Evolutionary conservation across 2,888 invertebrate species (phyloP).

Genomic region (Sussaba pulchella): DNA sequence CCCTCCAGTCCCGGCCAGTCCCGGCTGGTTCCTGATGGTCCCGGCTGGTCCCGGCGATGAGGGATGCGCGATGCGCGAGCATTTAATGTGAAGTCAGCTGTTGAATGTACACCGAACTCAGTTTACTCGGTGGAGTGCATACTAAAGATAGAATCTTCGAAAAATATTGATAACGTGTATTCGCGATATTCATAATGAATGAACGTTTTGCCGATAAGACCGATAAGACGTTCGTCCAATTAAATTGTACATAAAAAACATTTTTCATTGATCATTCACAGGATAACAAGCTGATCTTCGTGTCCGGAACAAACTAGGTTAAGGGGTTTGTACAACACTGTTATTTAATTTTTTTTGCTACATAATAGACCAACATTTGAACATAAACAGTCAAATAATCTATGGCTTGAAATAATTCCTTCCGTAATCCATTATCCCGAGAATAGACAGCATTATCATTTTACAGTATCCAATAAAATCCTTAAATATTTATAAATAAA

Average conservation of each 20-base stretch:
- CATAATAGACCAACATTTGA: neutral
- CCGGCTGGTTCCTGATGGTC: too few relatives aligned
- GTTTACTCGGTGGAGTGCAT: too few relatives aligned
- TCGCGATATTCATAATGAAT: conserved; percentile 36
- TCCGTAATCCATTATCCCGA: conserved; percentile 28
- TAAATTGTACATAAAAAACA: neutral
- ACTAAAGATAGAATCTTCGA: conserved; percentile 58
- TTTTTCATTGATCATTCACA: conserved; percentile 18
- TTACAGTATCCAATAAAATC: neutral
- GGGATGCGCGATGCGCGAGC: conserved; percentile 31
- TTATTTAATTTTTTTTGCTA: neutral
- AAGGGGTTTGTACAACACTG: conserved; percentile 45
- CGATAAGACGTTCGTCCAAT: conserved; percentile 4
- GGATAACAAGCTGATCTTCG: neutral
- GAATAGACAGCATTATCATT: neutral
- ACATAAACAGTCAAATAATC: conserved; percentile 13
- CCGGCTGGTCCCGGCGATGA: too few relatives aligned
- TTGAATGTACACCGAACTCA: conserved; percentile 61
- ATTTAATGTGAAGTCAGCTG: conserved; percentile 65
- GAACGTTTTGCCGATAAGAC: conserved; percentile 13
- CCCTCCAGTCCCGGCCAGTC: too few relatives aligned
- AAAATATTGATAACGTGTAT: conserved; percentile 62
- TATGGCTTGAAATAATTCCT: conserved; percentile 28
- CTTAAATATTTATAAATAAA: too few relatives aligned
- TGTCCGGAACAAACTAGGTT: conserved; percentile 42